phyloP scores from a whole-genome alignment of 2,113 vertebrate species.

The Megaceryle torquata region DNA sequence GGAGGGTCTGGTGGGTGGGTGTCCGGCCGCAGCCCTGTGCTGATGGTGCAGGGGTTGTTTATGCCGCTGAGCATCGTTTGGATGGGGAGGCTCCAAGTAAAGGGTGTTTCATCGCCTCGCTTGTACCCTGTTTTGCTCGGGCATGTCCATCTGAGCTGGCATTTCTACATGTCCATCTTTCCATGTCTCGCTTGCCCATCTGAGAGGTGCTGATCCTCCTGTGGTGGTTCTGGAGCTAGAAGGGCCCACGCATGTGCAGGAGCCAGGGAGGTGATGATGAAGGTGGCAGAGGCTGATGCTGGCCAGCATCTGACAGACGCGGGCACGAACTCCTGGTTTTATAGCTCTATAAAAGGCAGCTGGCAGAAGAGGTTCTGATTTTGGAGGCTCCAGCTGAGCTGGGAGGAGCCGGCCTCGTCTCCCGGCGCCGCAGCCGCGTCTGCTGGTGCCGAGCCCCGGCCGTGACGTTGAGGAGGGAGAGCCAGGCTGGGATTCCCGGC shows the following conservation, averaged over 20 bases:
- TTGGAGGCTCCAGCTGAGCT: constrained; percentile 56
- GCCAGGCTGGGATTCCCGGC: constrained; percentile 44
- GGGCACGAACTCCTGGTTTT: constrained; percentile 59
- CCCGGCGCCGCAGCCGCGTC: background rate
- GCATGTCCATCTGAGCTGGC: background rate
- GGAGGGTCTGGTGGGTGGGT: background rate
- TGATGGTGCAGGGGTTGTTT: background rate
- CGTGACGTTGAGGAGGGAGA: constrained; percentile 35
- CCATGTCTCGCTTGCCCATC: fast-evolving
- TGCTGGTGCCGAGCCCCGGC: constrained; percentile 2
- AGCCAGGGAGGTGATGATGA: background rate
- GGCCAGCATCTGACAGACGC: background rate
- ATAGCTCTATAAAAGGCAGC: constrained; percentile 75
- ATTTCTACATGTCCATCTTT: background rate
- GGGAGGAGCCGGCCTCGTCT: constrained; percentile 8
- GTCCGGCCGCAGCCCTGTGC: background rate
- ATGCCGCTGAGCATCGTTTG: fast-evolving
- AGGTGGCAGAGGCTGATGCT: background rate
- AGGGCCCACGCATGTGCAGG: fast-evolving
- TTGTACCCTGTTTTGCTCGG: background rate
- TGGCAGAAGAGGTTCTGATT: constrained; percentile 67
- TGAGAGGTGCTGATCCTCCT: background rate
- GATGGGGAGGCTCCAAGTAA: too few relatives aligned
- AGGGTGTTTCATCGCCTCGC: fast-evolving
- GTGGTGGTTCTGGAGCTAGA: background rate